Evolutionary conservation across 2,113 vertebrate genomes (phyloP).

Genomic region (Romanogobio albipinnatus): DNA sequence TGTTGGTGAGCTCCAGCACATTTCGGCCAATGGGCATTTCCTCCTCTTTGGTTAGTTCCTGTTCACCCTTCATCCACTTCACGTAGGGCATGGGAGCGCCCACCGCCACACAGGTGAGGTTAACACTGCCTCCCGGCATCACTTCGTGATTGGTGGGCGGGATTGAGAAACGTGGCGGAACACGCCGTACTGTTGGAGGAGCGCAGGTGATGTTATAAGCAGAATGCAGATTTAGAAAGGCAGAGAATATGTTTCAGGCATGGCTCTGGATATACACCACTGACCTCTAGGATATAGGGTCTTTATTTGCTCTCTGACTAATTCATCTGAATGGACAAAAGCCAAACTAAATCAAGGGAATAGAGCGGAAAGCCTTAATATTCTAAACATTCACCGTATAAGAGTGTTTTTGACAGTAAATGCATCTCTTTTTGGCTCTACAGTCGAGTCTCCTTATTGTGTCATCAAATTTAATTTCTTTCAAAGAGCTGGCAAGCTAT

Average conservation of each 20-base stretch:
- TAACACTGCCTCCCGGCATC: conserved; percentile 95
- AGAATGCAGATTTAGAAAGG: not conserved
- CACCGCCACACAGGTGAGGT: conserved; percentile 96
- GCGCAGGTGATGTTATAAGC: conserved; percentile 70
- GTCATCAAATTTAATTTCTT: conserved; percentile 34
- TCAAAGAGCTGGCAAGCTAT: conserved; percentile 32
- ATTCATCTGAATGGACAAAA: conserved; percentile 8
- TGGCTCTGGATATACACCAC: conserved; percentile 38
- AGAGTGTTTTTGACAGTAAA: not conserved
- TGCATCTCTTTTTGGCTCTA: not conserved
- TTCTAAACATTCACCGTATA: not conserved
- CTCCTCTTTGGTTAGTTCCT: conserved; percentile 91
- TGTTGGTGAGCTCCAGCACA: conserved; percentile 90
- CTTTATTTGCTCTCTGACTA: not conserved
- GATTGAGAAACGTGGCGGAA: conserved; percentile 98
- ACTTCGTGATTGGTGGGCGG: conserved; percentile 95
- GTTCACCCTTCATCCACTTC: conserved; percentile 90
- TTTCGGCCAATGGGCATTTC: conserved; percentile 95
- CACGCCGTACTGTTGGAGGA: conserved; percentile 90
- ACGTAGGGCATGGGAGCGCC: conserved; percentile 97
- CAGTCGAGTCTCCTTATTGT: conserved; percentile 23
- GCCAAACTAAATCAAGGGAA: not conserved
- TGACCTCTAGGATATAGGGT: not conserved
- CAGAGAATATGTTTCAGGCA: conserved; percentile 7
- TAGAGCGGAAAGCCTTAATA: not conserved